phyloP scores from a whole-genome alignment of 2,888 invertebrate genomes.

The Phaedon cochleariae region DNA sequence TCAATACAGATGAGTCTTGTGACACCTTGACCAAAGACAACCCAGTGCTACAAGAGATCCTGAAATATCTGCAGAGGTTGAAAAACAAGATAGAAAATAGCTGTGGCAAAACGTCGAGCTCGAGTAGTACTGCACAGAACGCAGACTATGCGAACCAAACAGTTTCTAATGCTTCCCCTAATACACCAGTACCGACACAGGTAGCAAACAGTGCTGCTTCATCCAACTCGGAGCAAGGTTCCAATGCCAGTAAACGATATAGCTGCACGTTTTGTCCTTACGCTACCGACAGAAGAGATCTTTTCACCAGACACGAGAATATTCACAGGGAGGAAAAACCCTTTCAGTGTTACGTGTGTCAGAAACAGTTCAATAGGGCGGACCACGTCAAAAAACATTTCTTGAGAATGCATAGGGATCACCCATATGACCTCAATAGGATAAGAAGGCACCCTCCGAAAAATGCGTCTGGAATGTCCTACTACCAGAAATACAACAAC shows the following conservation, averaged over 20 bases:
- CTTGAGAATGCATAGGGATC: conserved; percentile 89
- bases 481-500: conserved; percentile 62
- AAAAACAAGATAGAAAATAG: conserved; percentile 69
- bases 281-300: conserved; percentile 88
- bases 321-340: conserved; percentile 94
- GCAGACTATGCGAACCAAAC: conserved; percentile 44
- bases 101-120: conserved; percentile 55
- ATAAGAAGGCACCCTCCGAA: conserved; percentile 74
- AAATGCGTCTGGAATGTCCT: conserved; percentile 66
- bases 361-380: conserved; percentile 92
- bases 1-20: conserved; percentile 67
- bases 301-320: conserved; percentile 91
- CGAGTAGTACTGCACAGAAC: conserved; percentile 30
- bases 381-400: conserved; percentile 96
- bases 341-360: conserved; percentile 91
- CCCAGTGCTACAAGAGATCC: conserved; percentile 78
- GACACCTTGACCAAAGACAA: conserved; percentile 75
- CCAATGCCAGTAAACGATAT: conserved; percentile 71
- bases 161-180: conserved; percentile 32
- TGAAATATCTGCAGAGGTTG: conserved; percentile 74
- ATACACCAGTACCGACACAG: conserved; percentile 37
- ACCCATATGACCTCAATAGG: conserved; percentile 85
- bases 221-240: conserved; percentile 43
- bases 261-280: conserved; percentile 89
- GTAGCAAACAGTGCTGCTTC: conserved; percentile 45